Conservation (phyloP, 1,140 invertebrate species). For the Cepaea nemoralis region DNA sequence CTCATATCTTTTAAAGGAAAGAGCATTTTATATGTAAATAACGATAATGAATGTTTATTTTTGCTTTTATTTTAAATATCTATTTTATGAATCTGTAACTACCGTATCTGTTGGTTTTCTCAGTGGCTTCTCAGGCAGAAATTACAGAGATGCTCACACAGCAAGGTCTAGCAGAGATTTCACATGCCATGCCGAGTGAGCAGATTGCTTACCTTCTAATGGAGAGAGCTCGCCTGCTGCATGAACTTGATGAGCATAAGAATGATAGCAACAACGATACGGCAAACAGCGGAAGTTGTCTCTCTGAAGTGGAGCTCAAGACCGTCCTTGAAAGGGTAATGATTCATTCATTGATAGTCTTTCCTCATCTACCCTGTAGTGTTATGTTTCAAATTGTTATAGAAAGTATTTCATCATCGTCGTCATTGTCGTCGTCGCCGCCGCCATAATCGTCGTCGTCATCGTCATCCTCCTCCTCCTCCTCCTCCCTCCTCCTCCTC, state of each 20-base stretch:
- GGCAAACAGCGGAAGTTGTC: slow-evolving; percentile 24
- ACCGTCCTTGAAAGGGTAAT: slow-evolving; percentile 47
- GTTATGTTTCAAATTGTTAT: too few species aligned
- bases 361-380: too few species aligned
- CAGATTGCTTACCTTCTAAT: slow-evolving; percentile 70
- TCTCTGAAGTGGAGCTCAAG: slow-evolving; percentile 48
- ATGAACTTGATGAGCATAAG: slow-evolving; percentile 62
- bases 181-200: slow-evolving; percentile 61
- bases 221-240: slow-evolving; percentile 67
- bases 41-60: too few species aligned
- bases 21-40: too few species aligned
- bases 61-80: too few species aligned
- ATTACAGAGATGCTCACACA: slow-evolving; percentile 68
- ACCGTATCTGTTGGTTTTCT: too few species aligned
- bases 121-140: slow-evolving; percentile 58
- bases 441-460: too few species aligned
- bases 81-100: too few species aligned
- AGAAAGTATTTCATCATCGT: too few species aligned
- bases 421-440: too few species aligned
- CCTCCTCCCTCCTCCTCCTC: background rate
- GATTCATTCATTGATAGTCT: background rate
- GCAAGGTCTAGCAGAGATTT: slow-evolving; percentile 69
- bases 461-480: too few species aligned
- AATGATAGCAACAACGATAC: slow-evolving; percentile 6
- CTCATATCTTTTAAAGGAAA: too few species aligned